Evolutionary conservation across 2,888 invertebrate species (phyloP), one percentile per base, ranked within the genome.

Genomic region (Nemurella pictetii): DNA sequence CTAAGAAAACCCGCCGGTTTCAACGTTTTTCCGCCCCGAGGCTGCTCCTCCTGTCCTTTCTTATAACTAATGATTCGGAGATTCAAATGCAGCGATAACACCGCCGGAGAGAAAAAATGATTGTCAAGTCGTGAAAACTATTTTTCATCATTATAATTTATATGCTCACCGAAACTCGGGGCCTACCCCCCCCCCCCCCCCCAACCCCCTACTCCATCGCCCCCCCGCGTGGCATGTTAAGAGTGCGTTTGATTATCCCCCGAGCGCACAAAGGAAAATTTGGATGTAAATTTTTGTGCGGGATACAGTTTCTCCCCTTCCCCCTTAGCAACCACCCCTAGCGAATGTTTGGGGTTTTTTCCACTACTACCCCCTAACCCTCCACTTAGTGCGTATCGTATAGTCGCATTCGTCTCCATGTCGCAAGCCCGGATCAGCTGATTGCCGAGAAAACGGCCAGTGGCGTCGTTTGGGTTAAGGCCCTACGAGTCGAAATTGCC

Each of bases 301-400:
- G 32, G 80, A 26, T 35, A 35, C 7, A 81, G 30, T 82, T 82
- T 82, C 72, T 29, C 72, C 72, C 73, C 72, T 29, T 29, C 20
- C 28, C 74, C 80, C 80, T 35, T 81, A 81, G 82, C 82, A 82
- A 82, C 75, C 75, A 81, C 26, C 82, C 82, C 82, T 72, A 82
- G 72, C 82, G 82, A 82, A 82, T 82, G 82, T 82, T 82, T 82
- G 55, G 82, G 72, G 55, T 80, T 82, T 82, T 81, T 82, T 82
- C 82, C 82, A 72, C 72, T 55, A 28, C 28, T 25, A 30, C 28
- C 82, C 82, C 82, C 72, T 82, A 82, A 82, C 55, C 55, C 72
- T 32, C 82, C 82, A 82, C 82, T 82, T 82, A 82, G 82, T 82
- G 15, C 55, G 72, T 55, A 82, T 55, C 55, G 55, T 12, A 55